These are phyloP conservation scores for Caenorhabditis inopinata DNA, from an alignment of 1,140 invertebrate species.

Conservation along the genomic window DNA sequence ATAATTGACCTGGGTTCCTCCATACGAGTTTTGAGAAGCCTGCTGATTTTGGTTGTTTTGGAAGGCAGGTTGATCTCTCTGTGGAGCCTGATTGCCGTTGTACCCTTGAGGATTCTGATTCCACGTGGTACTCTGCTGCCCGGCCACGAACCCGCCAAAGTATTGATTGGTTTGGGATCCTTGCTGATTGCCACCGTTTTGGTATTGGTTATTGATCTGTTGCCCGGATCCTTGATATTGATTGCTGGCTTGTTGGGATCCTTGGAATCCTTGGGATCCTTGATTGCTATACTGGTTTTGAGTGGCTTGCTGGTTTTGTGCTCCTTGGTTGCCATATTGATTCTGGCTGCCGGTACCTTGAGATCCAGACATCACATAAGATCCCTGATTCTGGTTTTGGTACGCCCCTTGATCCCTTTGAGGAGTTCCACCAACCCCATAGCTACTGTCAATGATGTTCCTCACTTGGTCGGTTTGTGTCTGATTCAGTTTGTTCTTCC, in stretches of 20 bases:
- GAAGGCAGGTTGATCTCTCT: too few relatives aligned
- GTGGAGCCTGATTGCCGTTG: too few relatives aligned
- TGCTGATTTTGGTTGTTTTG: too few relatives aligned
- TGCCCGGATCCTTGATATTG: not conserved
- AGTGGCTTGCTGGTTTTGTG: too few relatives aligned
- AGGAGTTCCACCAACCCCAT: not conserved
- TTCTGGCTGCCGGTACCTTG: too few relatives aligned
- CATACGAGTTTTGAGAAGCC: too few relatives aligned
- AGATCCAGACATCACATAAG: too few relatives aligned
- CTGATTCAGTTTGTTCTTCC: constrained; percentile 43
- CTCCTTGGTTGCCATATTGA: not conserved
- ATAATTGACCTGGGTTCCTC: not conserved
- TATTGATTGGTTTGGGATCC: not conserved
- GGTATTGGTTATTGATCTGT: not conserved
- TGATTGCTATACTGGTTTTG: not conserved
- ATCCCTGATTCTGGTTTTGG: not conserved
- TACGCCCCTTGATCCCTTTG: not conserved
- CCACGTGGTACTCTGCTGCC: not conserved
- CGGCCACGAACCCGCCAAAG: not conserved
- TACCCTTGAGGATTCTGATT: not conserved
- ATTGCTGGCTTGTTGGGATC: not conserved
- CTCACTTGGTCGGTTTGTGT: constrained; percentile 1
- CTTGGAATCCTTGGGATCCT: too few relatives aligned
- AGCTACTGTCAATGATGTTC: constrained; percentile 37
- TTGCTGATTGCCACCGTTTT: not conserved